Percentiles rank a stretch among this genome's conserved stretches.
These are phyloP conservation scores for Drosophila merina DNA, from an alignment of 2,888 invertebrate genomes.

Conservation along the genomic window DNA sequence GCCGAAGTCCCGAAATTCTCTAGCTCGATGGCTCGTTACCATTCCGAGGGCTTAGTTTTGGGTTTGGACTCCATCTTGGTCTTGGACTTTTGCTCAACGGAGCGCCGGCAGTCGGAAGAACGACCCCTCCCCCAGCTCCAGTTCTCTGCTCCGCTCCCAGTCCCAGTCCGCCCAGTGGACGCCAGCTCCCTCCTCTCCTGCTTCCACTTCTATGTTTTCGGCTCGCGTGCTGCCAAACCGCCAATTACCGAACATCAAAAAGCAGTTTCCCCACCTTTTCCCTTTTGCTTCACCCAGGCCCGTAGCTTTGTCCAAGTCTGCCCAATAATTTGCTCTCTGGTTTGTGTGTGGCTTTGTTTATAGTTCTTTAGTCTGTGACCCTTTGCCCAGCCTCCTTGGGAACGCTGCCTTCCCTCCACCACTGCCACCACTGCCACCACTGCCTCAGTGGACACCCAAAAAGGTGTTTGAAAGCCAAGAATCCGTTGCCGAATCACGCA, in stretches of 20 bases:
- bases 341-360: constrained; percentile 73
- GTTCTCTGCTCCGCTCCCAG: constrained; percentile 1
- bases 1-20: constrained; percentile 71
- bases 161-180: constrained; percentile 10
- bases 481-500: constrained; percentile 71
- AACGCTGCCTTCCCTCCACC: constrained; percentile 11
- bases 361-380: constrained; percentile 47
- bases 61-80: constrained; percentile 10
- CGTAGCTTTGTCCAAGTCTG: constrained; percentile 51
- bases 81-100: constrained; percentile 21
- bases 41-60: constrained; percentile 51
- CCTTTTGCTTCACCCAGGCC: constrained; percentile 9
- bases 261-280: constrained; percentile 64
- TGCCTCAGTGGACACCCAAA: constrained; percentile 65
- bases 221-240: constrained; percentile 79
- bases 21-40: constrained; percentile 66
- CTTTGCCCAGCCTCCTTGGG: constrained; percentile 12
- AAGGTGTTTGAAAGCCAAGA: constrained; percentile 75
- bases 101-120: constrained; percentile 70
- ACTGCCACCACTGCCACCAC: constrained; percentile 2
- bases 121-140: constrained; percentile 33
- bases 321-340: constrained; percentile 69
- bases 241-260: constrained; percentile 78
- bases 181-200: constrained; percentile 34
- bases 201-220: constrained; percentile 41